Percentiles rank a stretch among this genome's conserved stretches.
Evolutionary conservation across 2,888 invertebrate genomes (phyloP).

Genomic region (Gastracanthus pulcherrimus): DNA sequence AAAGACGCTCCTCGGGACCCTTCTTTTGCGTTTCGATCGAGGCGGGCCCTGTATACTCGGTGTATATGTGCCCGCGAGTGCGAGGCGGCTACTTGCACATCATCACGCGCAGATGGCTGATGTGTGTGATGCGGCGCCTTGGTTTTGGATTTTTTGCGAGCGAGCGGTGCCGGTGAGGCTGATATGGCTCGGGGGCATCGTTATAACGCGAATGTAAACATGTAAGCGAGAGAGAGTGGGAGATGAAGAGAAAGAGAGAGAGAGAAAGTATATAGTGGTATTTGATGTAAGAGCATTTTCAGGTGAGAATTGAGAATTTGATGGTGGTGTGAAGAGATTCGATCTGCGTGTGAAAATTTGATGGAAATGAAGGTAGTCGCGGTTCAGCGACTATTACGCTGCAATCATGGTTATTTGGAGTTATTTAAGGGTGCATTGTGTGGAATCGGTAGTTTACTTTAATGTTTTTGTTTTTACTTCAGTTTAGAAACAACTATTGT

Average conservation of each 20-base stretch:
- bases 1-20: too few species aligned
- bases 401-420: background rate
- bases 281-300: too few species aligned
- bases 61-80: background rate
- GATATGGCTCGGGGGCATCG: conserved; percentile 36
- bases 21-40: too few species aligned
- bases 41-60: too few species aligned
- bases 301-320: conserved; percentile 29
- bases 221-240: background rate
- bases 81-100: conserved; percentile 1
- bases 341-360: conserved; percentile 47
- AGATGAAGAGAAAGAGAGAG: too few species aligned
- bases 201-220: conserved; percentile 46
- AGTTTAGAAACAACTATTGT: too few species aligned
- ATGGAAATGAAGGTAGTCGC: conserved; percentile 35
- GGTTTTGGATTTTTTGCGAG: background rate
- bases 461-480: too few species aligned
- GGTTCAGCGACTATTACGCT: background rate
- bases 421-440: too few species aligned
- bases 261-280: too few species aligned
- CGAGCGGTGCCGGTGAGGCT: background rate
- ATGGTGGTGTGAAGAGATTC: too few species aligned
- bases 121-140: background rate
- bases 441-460: too few species aligned
- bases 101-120: background rate